phyloP scores from a whole-genome alignment of 2,888 invertebrate genomes.

The Phlogophora meticulosa region DNA sequence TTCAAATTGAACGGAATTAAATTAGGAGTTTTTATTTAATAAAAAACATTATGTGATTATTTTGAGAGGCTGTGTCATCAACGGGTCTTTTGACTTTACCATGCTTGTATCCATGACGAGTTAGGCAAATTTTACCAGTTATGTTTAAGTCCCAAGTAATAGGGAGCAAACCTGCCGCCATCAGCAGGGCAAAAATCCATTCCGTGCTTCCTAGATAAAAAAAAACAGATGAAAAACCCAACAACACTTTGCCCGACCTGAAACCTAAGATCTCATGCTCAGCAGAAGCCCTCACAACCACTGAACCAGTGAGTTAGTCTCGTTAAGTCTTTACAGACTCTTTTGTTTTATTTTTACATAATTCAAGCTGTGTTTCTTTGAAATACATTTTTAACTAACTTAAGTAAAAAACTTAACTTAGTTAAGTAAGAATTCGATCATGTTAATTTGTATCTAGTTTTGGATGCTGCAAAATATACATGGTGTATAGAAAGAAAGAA shows the following conservation, averaged over 20 bases:
- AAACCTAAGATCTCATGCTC: no score
- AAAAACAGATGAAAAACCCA: no score
- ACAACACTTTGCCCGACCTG: no score
- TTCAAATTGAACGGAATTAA: slow-evolving; percentile 63
- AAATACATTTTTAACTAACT: slow-evolving; percentile 13
- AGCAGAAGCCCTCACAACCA: no score
- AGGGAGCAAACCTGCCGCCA: no score
- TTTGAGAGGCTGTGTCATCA: slow-evolving; percentile 38
- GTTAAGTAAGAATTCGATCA: slow-evolving; percentile 21
- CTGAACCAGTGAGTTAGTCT: no score
- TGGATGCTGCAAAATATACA: not conserved
- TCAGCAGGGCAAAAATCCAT: no score
- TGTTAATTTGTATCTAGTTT: slow-evolving; percentile 6
- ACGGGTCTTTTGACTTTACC: slow-evolving; percentile 31
- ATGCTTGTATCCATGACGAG: no score
- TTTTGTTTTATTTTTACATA: slow-evolving; percentile 47
- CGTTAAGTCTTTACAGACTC: not conserved
- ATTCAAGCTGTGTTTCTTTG: slow-evolving; percentile 14
- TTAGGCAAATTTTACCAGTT: no score
- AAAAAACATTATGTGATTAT: slow-evolving; percentile 31
- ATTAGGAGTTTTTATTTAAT: slow-evolving; percentile 55
- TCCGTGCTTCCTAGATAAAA: no score
- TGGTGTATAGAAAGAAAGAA: no score
- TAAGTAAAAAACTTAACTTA: slow-evolving; percentile 13
- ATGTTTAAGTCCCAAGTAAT: no score